Evolutionary conservation across 2,888 invertebrate genomes (phyloP).

Genomic region (Podabrus alpinus): DNA sequence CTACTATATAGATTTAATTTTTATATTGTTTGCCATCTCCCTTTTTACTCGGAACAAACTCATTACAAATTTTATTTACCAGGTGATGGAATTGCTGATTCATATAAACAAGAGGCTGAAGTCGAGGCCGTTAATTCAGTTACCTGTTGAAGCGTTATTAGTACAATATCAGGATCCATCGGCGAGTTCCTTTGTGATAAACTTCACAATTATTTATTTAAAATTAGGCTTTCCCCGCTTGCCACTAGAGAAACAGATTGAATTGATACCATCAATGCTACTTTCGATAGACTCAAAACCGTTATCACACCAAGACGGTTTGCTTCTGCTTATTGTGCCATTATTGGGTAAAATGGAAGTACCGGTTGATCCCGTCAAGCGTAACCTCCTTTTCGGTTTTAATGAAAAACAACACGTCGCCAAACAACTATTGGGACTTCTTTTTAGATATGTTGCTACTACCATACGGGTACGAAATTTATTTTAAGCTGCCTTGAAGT

Average conservation of each 20-base stretch:
- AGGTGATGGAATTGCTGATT: slow-evolving; percentile 91
- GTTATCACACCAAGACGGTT: slow-evolving; percentile 82
- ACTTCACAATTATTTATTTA: slow-evolving; percentile 92
- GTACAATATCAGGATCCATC: slow-evolving; percentile 78
- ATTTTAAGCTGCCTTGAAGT: neutral
- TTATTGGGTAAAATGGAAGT: slow-evolving; percentile 73
- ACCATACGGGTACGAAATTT: slow-evolving; percentile 75
- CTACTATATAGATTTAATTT: too few species aligned
- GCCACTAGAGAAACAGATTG: slow-evolving; percentile 72
- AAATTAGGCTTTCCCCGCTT: slow-evolving; percentile 89
- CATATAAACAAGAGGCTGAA: slow-evolving; percentile 91
- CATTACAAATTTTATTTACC: neutral
- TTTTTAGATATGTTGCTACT: slow-evolving; percentile 82
- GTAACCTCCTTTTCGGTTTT: slow-evolving; percentile 68
- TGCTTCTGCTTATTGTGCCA: slow-evolving; percentile 80
- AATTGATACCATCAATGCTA: slow-evolving; percentile 74
- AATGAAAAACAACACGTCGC: slow-evolving; percentile 73
- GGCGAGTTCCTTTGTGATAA: slow-evolving; percentile 81
- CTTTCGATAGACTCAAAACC: slow-evolving; percentile 81
- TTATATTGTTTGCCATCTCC: too few species aligned
- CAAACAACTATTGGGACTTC: slow-evolving; percentile 72
- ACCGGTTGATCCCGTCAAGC: slow-evolving; percentile 66
- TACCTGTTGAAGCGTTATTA: slow-evolving; percentile 84
- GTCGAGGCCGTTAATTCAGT: slow-evolving; percentile 78
- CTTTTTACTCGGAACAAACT: too few species aligned